These are phyloP conservation scores for Oophaga pumilio DNA, from an alignment of 2,113 vertebrate genomes.

Conservation along the genomic window DNA sequence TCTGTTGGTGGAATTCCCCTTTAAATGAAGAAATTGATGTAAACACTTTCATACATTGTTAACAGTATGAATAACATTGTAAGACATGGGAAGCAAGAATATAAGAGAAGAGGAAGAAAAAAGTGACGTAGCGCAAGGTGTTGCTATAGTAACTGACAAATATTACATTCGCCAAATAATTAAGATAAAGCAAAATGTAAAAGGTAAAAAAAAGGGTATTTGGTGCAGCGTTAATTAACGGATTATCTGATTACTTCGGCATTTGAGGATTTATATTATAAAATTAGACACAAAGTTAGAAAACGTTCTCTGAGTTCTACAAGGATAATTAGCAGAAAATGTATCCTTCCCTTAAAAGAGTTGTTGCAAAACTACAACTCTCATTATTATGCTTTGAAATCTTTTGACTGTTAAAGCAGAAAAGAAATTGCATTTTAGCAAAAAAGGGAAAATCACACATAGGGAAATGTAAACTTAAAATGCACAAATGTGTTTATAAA, in stretches of 20 bases:
- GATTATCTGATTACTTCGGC: neutral
- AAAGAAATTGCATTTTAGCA: too few species aligned
- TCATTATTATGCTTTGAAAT: too few species aligned
- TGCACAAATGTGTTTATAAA: neutral
- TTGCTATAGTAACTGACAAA: neutral
- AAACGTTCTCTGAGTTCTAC: neutral
- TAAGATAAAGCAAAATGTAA: conserved; percentile 23
- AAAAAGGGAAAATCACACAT: too few species aligned
- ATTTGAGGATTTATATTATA: neutral
- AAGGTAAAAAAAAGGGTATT: neutral
- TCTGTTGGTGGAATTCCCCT: too few species aligned
- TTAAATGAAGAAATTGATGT: neutral
- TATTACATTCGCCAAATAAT: conserved; percentile 16
- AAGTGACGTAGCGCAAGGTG: neutral
- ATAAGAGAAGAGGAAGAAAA: neutral
- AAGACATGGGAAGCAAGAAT: neutral
- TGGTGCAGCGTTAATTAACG: neutral
- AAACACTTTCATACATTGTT: neutral
- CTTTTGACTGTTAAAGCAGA: too few species aligned
- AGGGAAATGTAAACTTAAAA: too few species aligned
- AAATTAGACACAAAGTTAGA: neutral
- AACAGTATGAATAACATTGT: neutral
- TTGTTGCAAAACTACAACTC: too few species aligned
- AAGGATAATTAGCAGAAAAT: neutral
- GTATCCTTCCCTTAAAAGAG: neutral